phyloP scores from a whole-genome alignment of 2,113 vertebrate species.

The Mobula birostris region DNA sequence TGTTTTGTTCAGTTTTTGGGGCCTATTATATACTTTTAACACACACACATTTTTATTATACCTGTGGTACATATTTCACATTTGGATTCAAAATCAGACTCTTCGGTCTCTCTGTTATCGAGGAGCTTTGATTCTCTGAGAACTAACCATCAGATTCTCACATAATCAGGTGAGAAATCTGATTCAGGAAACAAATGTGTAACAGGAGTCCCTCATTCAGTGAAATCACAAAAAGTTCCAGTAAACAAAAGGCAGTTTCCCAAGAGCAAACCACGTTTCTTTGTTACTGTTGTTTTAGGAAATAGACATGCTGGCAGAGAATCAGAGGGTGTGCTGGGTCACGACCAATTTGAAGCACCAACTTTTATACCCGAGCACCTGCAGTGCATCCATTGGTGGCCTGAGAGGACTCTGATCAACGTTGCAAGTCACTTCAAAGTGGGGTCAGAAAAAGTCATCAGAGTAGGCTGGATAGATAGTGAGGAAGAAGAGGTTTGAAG shows the following conservation, averaged over 20 bases:
- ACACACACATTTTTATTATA: not conserved
- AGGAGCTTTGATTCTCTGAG: not conserved
- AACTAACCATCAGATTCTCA: not conserved
- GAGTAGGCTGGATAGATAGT: no score
- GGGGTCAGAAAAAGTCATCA: no score
- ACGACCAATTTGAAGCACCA: not conserved
- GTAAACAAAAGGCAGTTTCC: not conserved
- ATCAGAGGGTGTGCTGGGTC: not conserved
- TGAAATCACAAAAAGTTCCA: not conserved
- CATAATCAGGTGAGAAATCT: slow-evolving; percentile 3
- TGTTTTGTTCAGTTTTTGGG: not conserved
- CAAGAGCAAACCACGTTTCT: not conserved
- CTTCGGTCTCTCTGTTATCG: not conserved
- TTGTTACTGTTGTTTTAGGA: not conserved
- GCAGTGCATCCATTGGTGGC: not conserved
- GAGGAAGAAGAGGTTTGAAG: no score
- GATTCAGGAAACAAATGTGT: not conserved
- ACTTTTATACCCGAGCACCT: not conserved
- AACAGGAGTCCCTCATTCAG: not conserved
- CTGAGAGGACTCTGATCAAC: not conserved
- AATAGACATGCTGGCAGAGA: not conserved
- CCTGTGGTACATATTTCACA: not conserved
- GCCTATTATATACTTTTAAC: not conserved
- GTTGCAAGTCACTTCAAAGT: not conserved
- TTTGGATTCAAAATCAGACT: not conserved